Conservation (phyloP, 2,113 vertebrate genomes). For the Cinclus mexicanus region DNA sequence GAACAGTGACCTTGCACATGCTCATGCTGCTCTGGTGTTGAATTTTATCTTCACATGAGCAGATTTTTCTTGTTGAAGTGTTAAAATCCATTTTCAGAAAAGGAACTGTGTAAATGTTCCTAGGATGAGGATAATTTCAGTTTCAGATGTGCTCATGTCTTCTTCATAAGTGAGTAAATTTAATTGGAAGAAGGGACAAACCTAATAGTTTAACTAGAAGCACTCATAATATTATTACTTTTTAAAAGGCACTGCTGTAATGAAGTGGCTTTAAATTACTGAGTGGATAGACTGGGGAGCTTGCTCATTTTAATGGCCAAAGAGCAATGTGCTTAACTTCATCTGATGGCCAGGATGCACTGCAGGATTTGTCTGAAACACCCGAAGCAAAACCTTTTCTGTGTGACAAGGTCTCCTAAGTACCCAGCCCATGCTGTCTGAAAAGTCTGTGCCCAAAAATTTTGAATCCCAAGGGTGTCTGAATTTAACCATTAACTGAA, state of each 20-base stretch:
- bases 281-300: neutral
- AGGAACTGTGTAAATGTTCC: neutral
- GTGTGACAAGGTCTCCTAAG: neutral
- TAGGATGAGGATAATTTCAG: neutral
- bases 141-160: neutral
- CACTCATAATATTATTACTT: conserved; percentile 56
- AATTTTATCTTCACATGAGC: conserved; percentile 29
- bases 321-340: neutral
- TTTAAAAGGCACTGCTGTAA: conserved; percentile 17
- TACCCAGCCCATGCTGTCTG: neutral
- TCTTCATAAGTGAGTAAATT: conserved; percentile 7
- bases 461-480: neutral
- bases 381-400: neutral
- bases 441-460: neutral
- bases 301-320: neutral
- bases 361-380: neutral
- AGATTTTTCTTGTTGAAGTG: conserved; percentile 40
- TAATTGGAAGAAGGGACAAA: conserved; percentile 42
- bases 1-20: conserved; percentile 42
- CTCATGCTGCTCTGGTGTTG: neutral
- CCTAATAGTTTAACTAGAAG: conserved; percentile 31
- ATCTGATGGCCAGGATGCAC: neutral
- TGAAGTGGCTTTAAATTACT: conserved; percentile 46
- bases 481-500: neutral
- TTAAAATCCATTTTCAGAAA: conserved; percentile 9